Evolutionary conservation across 2,797 vertebrate species (phyloP).

Genomic region (Perdix hodgsoniae): DNA sequence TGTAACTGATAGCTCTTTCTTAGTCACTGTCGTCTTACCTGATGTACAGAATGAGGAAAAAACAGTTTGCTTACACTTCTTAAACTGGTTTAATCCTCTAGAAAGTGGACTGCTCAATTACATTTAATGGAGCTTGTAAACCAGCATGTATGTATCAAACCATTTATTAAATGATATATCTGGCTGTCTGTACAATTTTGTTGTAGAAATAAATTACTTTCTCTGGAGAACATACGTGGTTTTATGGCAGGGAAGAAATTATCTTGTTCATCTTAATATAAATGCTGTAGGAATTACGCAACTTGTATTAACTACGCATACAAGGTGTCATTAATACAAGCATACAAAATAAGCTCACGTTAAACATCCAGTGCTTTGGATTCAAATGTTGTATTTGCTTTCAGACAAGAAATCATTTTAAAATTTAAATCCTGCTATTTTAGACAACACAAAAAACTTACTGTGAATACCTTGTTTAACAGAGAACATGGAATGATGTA

Average conservation of each 20-base stretch:
- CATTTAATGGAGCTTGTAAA: not conserved
- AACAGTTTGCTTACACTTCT: not conserved
- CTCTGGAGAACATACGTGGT: not conserved
- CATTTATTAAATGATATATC: not conserved
- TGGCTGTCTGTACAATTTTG: not conserved
- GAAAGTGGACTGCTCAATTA: not conserved
- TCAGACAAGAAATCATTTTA: not conserved
- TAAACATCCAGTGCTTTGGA: not conserved
- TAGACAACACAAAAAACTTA: not conserved
- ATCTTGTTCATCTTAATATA: not conserved
- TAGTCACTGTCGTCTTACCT: not conserved
- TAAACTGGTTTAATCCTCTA: not conserved
- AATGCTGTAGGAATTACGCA: rapidly evolving
- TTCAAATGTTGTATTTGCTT: not conserved
- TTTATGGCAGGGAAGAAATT: not conserved
- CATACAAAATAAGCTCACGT: not conserved
- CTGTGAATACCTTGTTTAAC: not conserved
- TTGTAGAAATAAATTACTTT: not conserved
- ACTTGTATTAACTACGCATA: not conserved
- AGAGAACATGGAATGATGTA: not conserved
- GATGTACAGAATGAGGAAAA: not conserved
- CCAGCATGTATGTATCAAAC: not conserved
- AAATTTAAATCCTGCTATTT: not conserved
- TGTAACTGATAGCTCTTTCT: not conserved
- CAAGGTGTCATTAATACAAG: not conserved